Evolutionary conservation across 1,140 invertebrate species (phyloP), one percentile per base, ranked within the genome.

Genomic region (Protaetia brevitarsis): DNA sequence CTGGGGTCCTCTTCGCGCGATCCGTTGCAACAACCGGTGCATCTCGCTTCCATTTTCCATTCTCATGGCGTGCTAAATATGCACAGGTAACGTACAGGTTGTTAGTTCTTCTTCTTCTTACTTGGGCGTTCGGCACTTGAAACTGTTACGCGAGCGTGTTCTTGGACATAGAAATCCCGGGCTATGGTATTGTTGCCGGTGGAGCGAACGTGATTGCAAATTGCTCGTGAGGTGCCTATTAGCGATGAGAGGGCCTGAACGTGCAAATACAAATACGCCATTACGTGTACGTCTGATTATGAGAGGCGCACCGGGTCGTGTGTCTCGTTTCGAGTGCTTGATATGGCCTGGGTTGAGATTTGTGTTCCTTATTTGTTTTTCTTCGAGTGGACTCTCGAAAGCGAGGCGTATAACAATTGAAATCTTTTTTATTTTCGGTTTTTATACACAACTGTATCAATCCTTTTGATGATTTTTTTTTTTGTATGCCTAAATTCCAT

Each of bases 151-250:
- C 31, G 13, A 34, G 31, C 19, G 26, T 16, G 41, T 51, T 51
- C 41, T 51, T 51, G 41, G 41, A 51, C 41, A 23, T 51, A 51
- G 41, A n/a, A 36, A 13, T 36, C 34, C 10, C 34, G 16, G 34
- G n/a, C n/a, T 51, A 51, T 23, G 41, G 41, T 23, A 51, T 51
- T 51, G 41, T 51, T 51, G 26, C 41, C n/a, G n/a, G n/a, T n/a
- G n/a, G 41, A 19, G 26, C 8, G 41, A 51, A 23, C 19, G 41
- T 51, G 41, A 51, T 51, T 51, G 41, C 41, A 51, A 51, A 51
- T 51, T 51, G 41, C 41, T 51, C 41, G 41, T 51, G 41, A 51
- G 41, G 11, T 51, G 19, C 41, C 41, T 51, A 51, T 51, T 51
- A 51, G 41, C 41, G 41, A 7, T 6, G 16, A 51, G 41, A 21